These are phyloP conservation scores for Diglossa cyanea DNA, from an alignment of 2,797 vertebrate genomes.

Conservation along the genomic window DNA sequence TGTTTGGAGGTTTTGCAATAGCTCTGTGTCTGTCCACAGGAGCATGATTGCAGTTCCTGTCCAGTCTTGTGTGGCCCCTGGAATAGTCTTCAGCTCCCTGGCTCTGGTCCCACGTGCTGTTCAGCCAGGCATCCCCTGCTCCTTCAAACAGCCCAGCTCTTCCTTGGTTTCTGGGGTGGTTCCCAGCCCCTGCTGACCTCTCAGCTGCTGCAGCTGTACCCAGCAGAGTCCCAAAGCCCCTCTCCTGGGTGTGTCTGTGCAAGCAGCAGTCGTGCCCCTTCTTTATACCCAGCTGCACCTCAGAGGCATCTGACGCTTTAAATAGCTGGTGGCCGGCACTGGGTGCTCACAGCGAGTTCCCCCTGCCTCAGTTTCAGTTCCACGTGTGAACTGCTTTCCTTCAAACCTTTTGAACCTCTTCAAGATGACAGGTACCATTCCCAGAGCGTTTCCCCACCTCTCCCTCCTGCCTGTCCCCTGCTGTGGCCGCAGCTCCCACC, in stretches of 20 bases:
- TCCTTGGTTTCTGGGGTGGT: background rate
- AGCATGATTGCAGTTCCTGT: background rate
- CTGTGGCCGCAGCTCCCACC: background rate
- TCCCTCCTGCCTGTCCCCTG: background rate
- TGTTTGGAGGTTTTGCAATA: background rate
- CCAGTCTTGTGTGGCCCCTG: background rate
- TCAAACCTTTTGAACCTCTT: background rate
- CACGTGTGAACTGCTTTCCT: accelerated
- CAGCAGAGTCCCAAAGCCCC: background rate
- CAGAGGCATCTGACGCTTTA: background rate
- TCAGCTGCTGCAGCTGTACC: background rate
- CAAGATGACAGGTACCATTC: background rate
- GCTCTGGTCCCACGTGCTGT: background rate
- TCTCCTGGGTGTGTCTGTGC: background rate
- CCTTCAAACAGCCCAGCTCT: background rate
- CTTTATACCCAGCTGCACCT: background rate
- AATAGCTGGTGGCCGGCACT: background rate
- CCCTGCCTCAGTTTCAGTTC: conserved; percentile 30
- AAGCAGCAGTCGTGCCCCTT: background rate
- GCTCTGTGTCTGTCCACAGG: background rate
- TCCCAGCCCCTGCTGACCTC: background rate
- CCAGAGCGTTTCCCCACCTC: accelerated
- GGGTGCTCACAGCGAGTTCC: background rate
- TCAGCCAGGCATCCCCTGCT: background rate
- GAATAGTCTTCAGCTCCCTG: background rate